Evolutionary conservation across 2,888 invertebrate genomes (phyloP).

Genomic region (Pyrochroa serraticornis): DNA sequence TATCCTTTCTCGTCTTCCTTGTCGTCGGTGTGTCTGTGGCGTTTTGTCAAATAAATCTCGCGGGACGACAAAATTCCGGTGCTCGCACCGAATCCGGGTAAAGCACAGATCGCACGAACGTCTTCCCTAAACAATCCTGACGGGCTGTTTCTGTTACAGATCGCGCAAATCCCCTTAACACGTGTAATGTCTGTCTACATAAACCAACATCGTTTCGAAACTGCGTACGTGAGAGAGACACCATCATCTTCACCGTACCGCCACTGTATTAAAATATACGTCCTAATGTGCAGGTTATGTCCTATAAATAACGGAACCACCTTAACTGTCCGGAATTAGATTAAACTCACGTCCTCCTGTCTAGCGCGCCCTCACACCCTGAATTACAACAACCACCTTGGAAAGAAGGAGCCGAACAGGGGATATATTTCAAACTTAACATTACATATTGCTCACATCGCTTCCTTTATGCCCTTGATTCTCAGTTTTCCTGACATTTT

Average conservation of each 20-base stretch:
- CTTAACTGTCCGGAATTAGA: slow-evolving; percentile 32
- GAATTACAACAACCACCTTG: slow-evolving; percentile 19
- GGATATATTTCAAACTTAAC: slow-evolving; percentile 39
- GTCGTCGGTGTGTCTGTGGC: not conserved
- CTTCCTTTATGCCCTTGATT: slow-evolving; percentile 38
- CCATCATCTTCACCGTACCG: slow-evolving; percentile 2
- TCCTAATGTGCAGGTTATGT: slow-evolving; percentile 29
- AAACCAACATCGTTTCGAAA: slow-evolving; percentile 28
- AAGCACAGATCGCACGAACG: slow-evolving; percentile 7
- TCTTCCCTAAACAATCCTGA: slow-evolving; percentile 33
- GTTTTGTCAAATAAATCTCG: slow-evolving; percentile 9
- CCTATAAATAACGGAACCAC: slow-evolving; percentile 31
- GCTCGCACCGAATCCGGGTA: slow-evolving; percentile 8
- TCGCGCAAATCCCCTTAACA: slow-evolving; percentile 44
- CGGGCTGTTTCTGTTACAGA: slow-evolving; percentile 35
- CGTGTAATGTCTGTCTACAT: slow-evolving; percentile 39
- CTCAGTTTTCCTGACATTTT: slow-evolving; percentile 30
- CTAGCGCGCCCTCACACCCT: slow-evolving; percentile 14
- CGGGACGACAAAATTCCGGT: slow-evolving; percentile 11
- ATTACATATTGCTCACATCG: slow-evolving; percentile 38
- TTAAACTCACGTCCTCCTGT: slow-evolving; percentile 30
- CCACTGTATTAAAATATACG: slow-evolving; percentile 25
- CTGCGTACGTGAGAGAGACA: slow-evolving; percentile 14
- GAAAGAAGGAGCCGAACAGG: slow-evolving; percentile 25
- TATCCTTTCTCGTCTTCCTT: too few relatives aligned